Base-by-base conservation (phyloP, 2,888 invertebrate genomes). In the Rotaria magnacalcarata region DNA sequence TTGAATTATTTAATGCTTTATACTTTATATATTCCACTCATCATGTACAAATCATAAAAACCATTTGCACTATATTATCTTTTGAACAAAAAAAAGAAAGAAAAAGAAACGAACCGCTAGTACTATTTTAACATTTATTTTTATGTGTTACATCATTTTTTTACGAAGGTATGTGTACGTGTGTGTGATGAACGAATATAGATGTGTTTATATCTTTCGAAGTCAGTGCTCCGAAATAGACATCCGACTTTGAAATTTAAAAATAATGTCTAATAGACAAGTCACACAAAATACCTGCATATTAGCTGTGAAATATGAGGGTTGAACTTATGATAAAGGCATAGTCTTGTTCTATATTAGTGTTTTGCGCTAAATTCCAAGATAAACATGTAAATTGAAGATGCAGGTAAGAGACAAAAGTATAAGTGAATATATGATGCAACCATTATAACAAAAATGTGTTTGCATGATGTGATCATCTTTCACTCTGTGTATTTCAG, bases 391-490 rank as follows among this genome's bases (percentile, higher is more conserved):
- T 11, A 67, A 10, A 34, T 34, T 67, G 67, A 16, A 14, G 34
- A 67, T 67, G n/a, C 5, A 16, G 67, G 34, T 67, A 67, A 67
- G 67, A 67, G 67, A 67, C 67, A 67, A 67, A 67, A 27, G 34
- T 67, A 34, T 67, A 27, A 34, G 34, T 67, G 67, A 67, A 67
- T 34, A 67, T 34, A 19, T 67, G 67, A 67, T 27, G 27, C 19
- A 67, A 67, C 19, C 67, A 67, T 67, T 67, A 67, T 67, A 14
- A 19, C 19, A 67, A 67, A 67, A 67, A 67, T 67, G 67, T 67
- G 34, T 67, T 34, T 67, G 67, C 34, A 19, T 67, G 34, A 67
- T 34, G 6, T 34, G 58, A 27, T 11, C 24, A 27, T 27, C 58
- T 60, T 27, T 67, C 34, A 6, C 6, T 67, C 67, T 56, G 5